These are phyloP conservation scores for Sericinus montela DNA, from an alignment of 2,888 invertebrate species.

Conservation along the genomic window DNA sequence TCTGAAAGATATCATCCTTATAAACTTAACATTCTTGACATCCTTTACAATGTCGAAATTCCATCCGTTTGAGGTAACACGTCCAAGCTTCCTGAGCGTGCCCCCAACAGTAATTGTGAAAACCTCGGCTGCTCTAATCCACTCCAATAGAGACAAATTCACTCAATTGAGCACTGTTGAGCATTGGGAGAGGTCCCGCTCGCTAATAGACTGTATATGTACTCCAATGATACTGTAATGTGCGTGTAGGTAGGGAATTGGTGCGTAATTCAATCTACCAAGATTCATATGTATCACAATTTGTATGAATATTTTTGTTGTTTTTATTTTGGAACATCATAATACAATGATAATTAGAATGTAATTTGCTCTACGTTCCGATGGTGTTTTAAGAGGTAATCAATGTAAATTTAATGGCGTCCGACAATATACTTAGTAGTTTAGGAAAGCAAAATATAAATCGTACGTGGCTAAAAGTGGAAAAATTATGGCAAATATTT, in stretches of 20 bases:
- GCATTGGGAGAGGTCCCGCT: conserved; percentile 32
- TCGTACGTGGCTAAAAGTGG: too few relatives aligned
- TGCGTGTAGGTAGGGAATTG: conserved; percentile 12
- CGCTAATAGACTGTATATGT: conserved; percentile 54
- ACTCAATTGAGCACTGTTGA: conserved; percentile 61
- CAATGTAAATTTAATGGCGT: too few relatives aligned
- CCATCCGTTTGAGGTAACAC: conserved; percentile 27
- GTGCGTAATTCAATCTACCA: conserved; percentile 15
- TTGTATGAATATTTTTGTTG: conserved; percentile 4
- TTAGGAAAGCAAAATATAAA: too few relatives aligned
- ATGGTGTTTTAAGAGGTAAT: too few relatives aligned
- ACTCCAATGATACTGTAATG: conserved; percentile 36
- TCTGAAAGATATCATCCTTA: too few relatives aligned
- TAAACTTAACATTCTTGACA: background rate
- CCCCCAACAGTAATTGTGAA: conserved; percentile 35
- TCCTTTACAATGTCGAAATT: background rate
- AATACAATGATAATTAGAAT: too few relatives aligned
- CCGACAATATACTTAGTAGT: too few relatives aligned
- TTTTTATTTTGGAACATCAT: background rate
- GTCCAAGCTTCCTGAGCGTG: conserved; percentile 27
- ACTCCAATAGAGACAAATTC: conserved; percentile 66
- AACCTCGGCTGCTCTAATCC: conserved; percentile 51
- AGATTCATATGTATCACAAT: conserved; percentile 5
- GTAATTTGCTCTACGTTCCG: too few relatives aligned
- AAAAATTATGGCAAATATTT: too few relatives aligned